Evolutionary conservation across 2,888 invertebrate species (phyloP).

Genomic region (Magallana nippona): DNA sequence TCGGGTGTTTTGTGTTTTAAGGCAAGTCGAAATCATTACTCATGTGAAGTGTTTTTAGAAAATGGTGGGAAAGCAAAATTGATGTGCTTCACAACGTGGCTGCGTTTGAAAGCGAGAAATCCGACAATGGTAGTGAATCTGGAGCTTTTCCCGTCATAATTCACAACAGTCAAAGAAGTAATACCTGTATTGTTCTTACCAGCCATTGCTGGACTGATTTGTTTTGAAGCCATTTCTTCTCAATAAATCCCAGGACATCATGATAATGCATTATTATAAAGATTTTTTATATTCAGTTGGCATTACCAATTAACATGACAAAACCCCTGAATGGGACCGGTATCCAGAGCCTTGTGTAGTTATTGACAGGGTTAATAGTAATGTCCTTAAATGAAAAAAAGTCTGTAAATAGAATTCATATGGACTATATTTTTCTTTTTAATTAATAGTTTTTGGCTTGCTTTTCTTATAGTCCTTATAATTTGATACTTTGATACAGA

Average conservation of each 20-base stretch:
- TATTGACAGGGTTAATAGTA: background rate
- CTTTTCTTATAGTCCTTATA: too few species aligned
- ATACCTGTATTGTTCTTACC: conserved; percentile 20
- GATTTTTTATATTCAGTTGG: conserved; percentile 17
- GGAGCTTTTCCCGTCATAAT: background rate
- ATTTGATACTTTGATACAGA: too few species aligned
- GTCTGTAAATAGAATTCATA: too few species aligned
- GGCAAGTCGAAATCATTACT: conserved; percentile 10
- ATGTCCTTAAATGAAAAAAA: background rate
- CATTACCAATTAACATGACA: conserved; percentile 15
- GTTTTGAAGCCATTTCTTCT: background rate
- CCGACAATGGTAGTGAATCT: background rate
- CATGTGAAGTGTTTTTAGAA: conserved; percentile 27
- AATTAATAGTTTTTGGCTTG: too few species aligned
- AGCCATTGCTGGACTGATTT: background rate
- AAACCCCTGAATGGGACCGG: background rate
- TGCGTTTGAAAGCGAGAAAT: background rate
- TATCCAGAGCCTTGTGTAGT: background rate
- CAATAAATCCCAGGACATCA: background rate
- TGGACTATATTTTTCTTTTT: too few species aligned
- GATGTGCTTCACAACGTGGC: conserved; percentile 13
- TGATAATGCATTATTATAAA: conserved; percentile 16
- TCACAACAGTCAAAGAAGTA: background rate
- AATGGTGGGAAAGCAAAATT: conserved; percentile 30
- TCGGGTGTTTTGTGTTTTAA: conserved; percentile 35